These are phyloP conservation scores for Drosophila pruinosa DNA, from an alignment of 1,140 invertebrate species.

Conservation along the genomic window DNA sequence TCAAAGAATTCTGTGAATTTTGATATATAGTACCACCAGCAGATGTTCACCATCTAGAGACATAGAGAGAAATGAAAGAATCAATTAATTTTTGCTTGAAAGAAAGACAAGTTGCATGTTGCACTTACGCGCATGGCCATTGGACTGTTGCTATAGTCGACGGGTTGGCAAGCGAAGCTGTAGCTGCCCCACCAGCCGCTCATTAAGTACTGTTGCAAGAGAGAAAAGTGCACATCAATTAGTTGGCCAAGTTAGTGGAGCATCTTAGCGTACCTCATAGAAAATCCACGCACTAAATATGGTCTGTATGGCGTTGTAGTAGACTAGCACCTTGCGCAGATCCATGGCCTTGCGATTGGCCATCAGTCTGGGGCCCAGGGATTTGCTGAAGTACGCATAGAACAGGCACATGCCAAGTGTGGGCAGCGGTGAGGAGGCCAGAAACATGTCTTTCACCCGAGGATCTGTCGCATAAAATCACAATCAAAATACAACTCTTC, in stretches of 20 bases:
- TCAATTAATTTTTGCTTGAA: background rate
- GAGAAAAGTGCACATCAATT: slow-evolving; percentile 14
- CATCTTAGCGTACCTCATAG: slow-evolving; percentile 88
- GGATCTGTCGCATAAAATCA: slow-evolving; percentile 87
- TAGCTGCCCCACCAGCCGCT: slow-evolving; percentile 94
- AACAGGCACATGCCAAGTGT: slow-evolving; percentile 92
- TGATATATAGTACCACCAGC: slow-evolving; percentile 99
- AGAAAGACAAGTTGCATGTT: background rate
- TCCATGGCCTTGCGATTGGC: slow-evolving; percentile 94
- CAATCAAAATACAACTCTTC: background rate
- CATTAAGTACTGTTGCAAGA: slow-evolving; percentile 89
- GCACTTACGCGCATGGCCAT: slow-evolving; percentile 92
- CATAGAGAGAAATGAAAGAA: slow-evolving; percentile 29
- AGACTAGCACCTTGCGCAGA: slow-evolving; percentile 90
- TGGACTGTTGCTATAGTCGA: slow-evolving; percentile 93
- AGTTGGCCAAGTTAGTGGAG: background rate
- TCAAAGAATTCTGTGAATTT: slow-evolving; percentile 99
- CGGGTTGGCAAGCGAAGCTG: slow-evolving; percentile 96
- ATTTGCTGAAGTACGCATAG: slow-evolving; percentile 93
- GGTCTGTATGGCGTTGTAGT: slow-evolving; percentile 95
- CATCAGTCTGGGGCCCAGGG: slow-evolving; percentile 94
- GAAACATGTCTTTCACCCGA: slow-evolving; percentile 93
- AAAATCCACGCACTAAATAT: slow-evolving; percentile 96
- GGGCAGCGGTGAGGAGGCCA: slow-evolving; percentile 95
- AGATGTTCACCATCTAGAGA: slow-evolving; percentile 94